A percentile compares a stretch with the other conserved stretches of the same genome.
Conservation (phyloP, 1,140 invertebrate genomes). For the Pristionchus pacificus region DNA sequence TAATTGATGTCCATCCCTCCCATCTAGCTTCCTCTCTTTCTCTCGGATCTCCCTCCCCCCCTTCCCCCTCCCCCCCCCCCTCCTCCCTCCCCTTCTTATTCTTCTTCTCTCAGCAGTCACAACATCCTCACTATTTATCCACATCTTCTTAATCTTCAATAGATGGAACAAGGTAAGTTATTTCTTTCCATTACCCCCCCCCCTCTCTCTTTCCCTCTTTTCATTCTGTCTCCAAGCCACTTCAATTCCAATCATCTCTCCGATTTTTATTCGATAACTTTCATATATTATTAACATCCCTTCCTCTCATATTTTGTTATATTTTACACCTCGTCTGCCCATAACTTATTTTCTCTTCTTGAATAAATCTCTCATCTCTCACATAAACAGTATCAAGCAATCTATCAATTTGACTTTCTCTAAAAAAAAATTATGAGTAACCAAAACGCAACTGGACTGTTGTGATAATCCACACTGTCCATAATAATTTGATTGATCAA, state of each 20-base stretch:
- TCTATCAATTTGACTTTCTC: no score
- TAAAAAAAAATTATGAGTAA: no score
- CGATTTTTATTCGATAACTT: no score
- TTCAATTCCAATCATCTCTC: no score
- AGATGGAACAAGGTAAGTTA: not conserved
- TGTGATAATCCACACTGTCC: not conserved
- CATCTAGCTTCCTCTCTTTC: not conserved
- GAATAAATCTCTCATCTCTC: no score
- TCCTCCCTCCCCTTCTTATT: not conserved
- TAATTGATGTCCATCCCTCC: not conserved
- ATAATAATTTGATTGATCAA: conserved; percentile 14
- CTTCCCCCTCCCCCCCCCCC: not conserved
- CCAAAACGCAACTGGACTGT: no score
- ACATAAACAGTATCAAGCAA: no score
- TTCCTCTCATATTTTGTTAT: no score
- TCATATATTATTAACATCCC: not conserved
- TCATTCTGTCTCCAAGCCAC: not conserved
- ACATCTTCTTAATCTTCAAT: not conserved
- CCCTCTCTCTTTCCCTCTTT: not conserved
- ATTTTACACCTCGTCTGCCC: no score
- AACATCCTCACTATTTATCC: no score
- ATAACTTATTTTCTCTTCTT: no score
- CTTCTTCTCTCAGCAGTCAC: no score
- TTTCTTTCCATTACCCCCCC: not conserved
- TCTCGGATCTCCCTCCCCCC: not conserved